Conservation (phyloP, 92 coral and sea anemone genomes). For the Zoanthus gigantus region DNA sequence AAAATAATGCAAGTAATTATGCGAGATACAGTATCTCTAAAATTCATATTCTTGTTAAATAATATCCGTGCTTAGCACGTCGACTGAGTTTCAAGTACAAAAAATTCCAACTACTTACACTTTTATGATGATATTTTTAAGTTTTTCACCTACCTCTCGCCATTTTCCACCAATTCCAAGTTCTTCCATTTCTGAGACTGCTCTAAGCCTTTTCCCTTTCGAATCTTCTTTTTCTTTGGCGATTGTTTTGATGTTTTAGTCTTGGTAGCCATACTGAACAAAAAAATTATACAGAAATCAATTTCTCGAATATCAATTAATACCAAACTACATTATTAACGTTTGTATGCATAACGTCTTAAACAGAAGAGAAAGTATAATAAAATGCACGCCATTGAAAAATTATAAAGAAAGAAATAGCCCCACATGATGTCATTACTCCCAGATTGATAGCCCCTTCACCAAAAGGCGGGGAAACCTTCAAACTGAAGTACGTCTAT, state of each 20-base stretch:
- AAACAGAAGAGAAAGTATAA: neutral
- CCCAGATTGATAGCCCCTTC: neutral
- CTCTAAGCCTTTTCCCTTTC: slow-evolving; percentile 75
- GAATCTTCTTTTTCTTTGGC: slow-evolving; percentile 82
- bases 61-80: too few relatives aligned
- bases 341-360: neutral
- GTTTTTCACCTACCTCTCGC: slow-evolving; percentile 74
- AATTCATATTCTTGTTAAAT: neutral
- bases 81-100: too few relatives aligned
- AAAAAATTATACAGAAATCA: neutral
- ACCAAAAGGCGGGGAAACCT: neutral
- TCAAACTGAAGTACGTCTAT: neutral
- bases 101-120: too few relatives aligned
- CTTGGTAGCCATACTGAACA: slow-evolving; percentile 76
- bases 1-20: neutral
- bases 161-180: slow-evolving; percentile 53
- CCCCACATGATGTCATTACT: too few relatives aligned
- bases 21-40: neutral
- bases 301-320: neutral
- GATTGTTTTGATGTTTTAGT: slow-evolving; percentile 69
- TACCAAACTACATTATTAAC: neutral
- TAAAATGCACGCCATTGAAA: too few relatives aligned
- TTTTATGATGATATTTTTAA: neutral
- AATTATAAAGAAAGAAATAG: too few relatives aligned
- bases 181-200: slow-evolving; percentile 97